phyloP scores from a whole-genome alignment of 2,797 vertebrate genomes.

The Aplochiton taeniatus region DNA sequence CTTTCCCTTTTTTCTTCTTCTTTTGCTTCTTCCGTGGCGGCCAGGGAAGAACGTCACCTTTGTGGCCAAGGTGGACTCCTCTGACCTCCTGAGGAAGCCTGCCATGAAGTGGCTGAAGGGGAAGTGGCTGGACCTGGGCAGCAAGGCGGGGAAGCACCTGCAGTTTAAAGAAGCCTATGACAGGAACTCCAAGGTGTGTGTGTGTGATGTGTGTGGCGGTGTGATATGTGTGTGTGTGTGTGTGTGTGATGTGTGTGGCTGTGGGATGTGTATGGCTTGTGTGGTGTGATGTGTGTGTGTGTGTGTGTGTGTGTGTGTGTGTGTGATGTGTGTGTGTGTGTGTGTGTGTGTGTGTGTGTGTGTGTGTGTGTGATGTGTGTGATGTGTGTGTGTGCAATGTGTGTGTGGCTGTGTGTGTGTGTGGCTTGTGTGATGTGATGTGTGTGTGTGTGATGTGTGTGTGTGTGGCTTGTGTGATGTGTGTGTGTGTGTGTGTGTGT shows the following conservation, averaged over 20 bases:
- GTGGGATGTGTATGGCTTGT: too few species aligned
- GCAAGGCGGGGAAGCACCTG: slow-evolving; percentile 86
- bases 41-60: slow-evolving; percentile 77
- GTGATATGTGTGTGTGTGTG: slow-evolving; percentile 4
- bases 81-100: slow-evolving; percentile 73
- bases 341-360: neutral
- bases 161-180: slow-evolving; percentile 86
- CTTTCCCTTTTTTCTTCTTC: too few species aligned
- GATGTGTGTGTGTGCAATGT: neutral
- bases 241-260: neutral
- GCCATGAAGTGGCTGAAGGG: slow-evolving; percentile 90
- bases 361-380: slow-evolving; percentile 1
- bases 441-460: slow-evolving; percentile 5
- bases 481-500: neutral
- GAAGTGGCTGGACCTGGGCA: slow-evolving; percentile 89
- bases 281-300: slow-evolving; percentile 4
- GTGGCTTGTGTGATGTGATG: neutral
- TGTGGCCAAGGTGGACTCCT: slow-evolving; percentile 78
- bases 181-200: slow-evolving; percentile 82
- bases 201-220: neutral
- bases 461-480: neutral
- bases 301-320: slow-evolving; percentile 10
- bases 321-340: too few species aligned
- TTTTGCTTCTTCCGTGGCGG: neutral
- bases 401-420: neutral